A percentile compares a stretch with the other conserved stretches of the same genome.
These are phyloP conservation scores for Cheilosia vulpina DNA, from an alignment of 2,888 invertebrate genomes.

Conservation along the genomic window DNA sequence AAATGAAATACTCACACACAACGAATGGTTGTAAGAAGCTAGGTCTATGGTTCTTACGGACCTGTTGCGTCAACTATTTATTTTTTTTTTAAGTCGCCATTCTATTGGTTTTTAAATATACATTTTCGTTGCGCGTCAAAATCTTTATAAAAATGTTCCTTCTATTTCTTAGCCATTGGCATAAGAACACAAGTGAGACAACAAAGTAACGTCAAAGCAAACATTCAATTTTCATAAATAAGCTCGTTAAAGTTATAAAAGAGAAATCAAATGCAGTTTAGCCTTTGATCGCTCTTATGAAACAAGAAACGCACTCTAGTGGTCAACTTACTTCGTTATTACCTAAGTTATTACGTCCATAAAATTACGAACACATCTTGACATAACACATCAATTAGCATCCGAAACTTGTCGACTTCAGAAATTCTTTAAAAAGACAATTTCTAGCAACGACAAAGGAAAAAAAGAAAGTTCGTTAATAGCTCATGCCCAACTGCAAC, in stretches of 20 bases:
- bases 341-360: constrained; percentile 33
- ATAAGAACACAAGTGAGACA: not conserved
- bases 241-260: not conserved
- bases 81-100: too few relatives aligned
- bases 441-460: not conserved
- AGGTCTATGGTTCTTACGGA: too few relatives aligned
- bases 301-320: constrained; percentile 40
- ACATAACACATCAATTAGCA: constrained; percentile 16
- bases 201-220: not conserved
- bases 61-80: too few relatives aligned
- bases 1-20: too few relatives aligned
- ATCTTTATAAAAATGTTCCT: too few relatives aligned
- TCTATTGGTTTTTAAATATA: too few relatives aligned
- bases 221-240: not conserved
- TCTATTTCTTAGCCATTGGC: not conserved
- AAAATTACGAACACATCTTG: constrained; percentile 11
- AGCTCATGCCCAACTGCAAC: not conserved
- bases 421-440: not conserved
- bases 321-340: constrained; percentile 35
- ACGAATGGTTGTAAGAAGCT: too few relatives aligned
- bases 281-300: constrained; percentile 48
- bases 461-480: constrained; percentile 1
- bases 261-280: not conserved
- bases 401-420: not conserved
- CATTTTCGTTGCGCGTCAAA: not conserved